phyloP scores from a whole-genome alignment of 2,113 vertebrate genomes.

The Xenopus laevis region DNA sequence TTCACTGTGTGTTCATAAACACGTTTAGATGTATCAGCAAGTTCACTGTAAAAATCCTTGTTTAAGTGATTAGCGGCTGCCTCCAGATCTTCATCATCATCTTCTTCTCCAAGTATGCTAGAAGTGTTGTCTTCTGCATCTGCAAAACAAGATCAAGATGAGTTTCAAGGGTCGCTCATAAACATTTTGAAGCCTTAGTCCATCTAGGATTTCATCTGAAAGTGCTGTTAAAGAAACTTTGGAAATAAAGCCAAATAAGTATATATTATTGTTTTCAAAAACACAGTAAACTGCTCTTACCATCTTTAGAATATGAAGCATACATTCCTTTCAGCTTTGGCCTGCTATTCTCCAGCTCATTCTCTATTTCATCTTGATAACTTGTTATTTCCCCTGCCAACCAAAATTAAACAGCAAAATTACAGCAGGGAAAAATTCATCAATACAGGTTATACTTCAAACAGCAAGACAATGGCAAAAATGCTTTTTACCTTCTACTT shows the following conservation, averaged over 20 bases:
- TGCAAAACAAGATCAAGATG: constrained; percentile 45
- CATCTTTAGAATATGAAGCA: constrained; percentile 72
- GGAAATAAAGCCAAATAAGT: no score
- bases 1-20: constrained; percentile 45
- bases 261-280: no score
- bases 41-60: constrained; percentile 72
- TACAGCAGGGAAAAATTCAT: background rate
- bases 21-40: constrained; percentile 61
- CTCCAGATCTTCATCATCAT: constrained; percentile 79
- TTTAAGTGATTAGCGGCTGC: constrained; percentile 84
- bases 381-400: constrained; percentile 82
- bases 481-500: constrained; percentile 81
- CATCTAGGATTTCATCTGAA: no score
- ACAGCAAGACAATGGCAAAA: background rate
- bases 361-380: constrained; percentile 92
- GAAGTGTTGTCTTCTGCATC: constrained; percentile 63
- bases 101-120: constrained; percentile 69
- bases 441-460: no score
- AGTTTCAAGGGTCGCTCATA: no score
- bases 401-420: constrained; percentile 9
- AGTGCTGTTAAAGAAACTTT: no score
- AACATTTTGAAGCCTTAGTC: no score
- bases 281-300: constrained; percentile 55
- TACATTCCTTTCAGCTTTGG: constrained; percentile 82
- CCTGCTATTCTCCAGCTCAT: constrained; percentile 80